Percentiles rank a stretch among this genome's conserved stretches.
Evolutionary conservation across 2,797 vertebrate species (phyloP).

Genomic region (Takifugu rubripes): DNA sequence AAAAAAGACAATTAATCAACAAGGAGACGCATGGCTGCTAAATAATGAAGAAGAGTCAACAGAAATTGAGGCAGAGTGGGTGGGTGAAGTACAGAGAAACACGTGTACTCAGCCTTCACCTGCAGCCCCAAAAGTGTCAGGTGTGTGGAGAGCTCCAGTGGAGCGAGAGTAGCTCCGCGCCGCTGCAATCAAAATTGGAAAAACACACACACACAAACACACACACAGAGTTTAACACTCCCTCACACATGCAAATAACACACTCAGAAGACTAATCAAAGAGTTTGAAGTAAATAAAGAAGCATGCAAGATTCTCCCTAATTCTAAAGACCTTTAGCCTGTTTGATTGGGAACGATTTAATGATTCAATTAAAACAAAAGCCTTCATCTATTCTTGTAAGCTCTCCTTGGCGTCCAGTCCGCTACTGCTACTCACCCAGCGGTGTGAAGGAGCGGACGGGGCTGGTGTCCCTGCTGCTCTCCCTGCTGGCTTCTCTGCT

Average conservation of each 20-base stretch:
- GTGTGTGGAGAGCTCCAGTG: constrained; percentile 93
- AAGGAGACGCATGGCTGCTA: constrained; percentile 32
- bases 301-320: constrained; percentile 21
- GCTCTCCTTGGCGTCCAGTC: constrained; percentile 27
- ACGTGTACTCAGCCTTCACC: constrained; percentile 93
- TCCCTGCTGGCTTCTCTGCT: constrained; percentile 98
- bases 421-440: constrained; percentile 85
- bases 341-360: neutral
- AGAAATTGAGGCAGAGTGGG: constrained; percentile 46
- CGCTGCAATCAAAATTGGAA: constrained; percentile 89
- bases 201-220: constrained; percentile 36
- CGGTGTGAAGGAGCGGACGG: constrained; percentile 92
- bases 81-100: constrained; percentile 71
- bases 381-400: constrained; percentile 6
- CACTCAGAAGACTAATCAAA: constrained; percentile 13
- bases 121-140: constrained; percentile 93
- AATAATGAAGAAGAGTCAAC: constrained; percentile 21
- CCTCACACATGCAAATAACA: constrained; percentile 21
- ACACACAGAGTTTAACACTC: constrained; percentile 56
- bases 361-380: no score
- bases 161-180: constrained; percentile 98
- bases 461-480: constrained; percentile 98
- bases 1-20: constrained; percentile 13
- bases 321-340: constrained; percentile 6
- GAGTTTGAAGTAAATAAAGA: constrained; percentile 24